Evolutionary conservation across 2,113 vertebrate species (phyloP).

Genomic region (Salvator merianae): DNA sequence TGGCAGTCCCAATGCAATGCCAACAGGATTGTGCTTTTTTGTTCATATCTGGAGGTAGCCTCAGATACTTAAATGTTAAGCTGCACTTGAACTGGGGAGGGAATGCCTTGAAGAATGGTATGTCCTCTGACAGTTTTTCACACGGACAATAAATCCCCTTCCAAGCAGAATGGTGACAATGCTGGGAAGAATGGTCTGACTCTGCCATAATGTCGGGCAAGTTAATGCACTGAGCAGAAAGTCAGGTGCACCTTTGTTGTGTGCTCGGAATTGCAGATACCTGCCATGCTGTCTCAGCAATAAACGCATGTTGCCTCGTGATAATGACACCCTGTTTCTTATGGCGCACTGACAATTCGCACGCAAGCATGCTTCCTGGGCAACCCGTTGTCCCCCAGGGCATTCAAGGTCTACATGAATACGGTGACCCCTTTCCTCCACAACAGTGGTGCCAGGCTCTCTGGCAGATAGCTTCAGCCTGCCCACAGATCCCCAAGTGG

Average conservation of each 20-base stretch:
- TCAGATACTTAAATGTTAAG: too few relatives aligned
- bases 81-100: too few relatives aligned
- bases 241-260: background rate
- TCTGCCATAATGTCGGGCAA: background rate
- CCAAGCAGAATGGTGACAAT: background rate
- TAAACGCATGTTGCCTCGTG: background rate
- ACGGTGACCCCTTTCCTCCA: background rate
- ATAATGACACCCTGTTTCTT: background rate
- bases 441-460: background rate
- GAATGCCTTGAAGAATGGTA: too few relatives aligned
- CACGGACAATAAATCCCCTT: background rate
- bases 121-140: background rate
- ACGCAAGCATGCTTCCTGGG: background rate
- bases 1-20: too few relatives aligned
- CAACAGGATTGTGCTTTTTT: too few relatives aligned
- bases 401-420: background rate
- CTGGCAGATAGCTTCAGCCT: too few relatives aligned
- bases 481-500: rapidly evolving
- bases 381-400: background rate
- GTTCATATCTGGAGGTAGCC: too few relatives aligned
- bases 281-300: background rate
- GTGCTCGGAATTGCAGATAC: background rate
- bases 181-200: background rate
- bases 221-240: background rate
- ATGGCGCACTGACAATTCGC: background rate